These are phyloP conservation scores for Melipona quadrifasciata DNA, from an alignment of 1,140 invertebrate species.

Conservation along the genomic window DNA sequence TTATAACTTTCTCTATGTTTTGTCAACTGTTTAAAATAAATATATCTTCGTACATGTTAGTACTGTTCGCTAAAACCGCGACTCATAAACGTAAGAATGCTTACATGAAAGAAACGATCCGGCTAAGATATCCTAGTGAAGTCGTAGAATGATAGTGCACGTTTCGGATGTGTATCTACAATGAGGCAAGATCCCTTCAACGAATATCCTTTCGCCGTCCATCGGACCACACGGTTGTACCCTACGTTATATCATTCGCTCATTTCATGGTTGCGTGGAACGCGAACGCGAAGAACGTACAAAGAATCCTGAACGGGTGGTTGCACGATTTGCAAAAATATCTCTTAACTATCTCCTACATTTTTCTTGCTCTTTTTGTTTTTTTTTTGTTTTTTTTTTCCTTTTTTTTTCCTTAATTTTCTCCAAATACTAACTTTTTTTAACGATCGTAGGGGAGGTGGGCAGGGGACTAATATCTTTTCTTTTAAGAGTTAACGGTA, in stretches of 20 bases:
- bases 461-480: slow-evolving; percentile 22
- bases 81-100: neutral
- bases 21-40: slow-evolving; percentile 45
- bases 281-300: slow-evolving; percentile 63
- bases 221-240: slow-evolving; percentile 30
- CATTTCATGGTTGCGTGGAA: slow-evolving; percentile 30
- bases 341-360: slow-evolving; percentile 46
- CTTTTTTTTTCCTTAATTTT: slow-evolving; percentile 14
- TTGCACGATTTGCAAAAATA: slow-evolving; percentile 52
- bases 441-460: slow-evolving; percentile 11
- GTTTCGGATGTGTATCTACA: slow-evolving; percentile 66
- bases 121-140: neutral
- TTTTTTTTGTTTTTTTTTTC: neutral
- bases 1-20: neutral
- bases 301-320: slow-evolving; percentile 55
- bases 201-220: slow-evolving; percentile 54
- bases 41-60: neutral
- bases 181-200: slow-evolving; percentile 69
- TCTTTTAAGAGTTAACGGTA: slow-evolving; percentile 35
- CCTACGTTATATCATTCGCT: slow-evolving; percentile 31
- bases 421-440: slow-evolving; percentile 35
- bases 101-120: neutral
- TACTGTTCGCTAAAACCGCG: neutral
- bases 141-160: slow-evolving; percentile 56
- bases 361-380: slow-evolving; percentile 19